Evolutionary conservation across 2,888 invertebrate species (phyloP).

Genomic region (Sphaeridia pumilis): DNA sequence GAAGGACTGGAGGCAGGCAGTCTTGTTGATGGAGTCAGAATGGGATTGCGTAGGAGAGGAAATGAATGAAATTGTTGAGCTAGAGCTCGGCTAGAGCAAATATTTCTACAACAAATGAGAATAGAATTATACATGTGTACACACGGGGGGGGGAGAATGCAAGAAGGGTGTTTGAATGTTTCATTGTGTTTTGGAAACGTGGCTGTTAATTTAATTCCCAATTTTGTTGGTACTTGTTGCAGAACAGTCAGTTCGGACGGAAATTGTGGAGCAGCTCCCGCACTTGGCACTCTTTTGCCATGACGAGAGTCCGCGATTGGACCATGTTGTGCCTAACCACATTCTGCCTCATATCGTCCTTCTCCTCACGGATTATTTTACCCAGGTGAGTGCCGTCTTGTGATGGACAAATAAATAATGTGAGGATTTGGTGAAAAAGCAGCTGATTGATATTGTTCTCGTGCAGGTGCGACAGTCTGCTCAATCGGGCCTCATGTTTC

Average conservation of each 20-base stretch:
- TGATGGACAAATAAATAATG: not conserved
- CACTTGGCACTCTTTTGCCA: constrained; percentile 52
- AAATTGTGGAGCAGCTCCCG: constrained; percentile 56
- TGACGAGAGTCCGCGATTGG: constrained; percentile 44
- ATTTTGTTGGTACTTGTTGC: constrained; percentile 38
- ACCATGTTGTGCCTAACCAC: constrained; percentile 47
- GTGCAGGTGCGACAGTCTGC: constrained; percentile 53
- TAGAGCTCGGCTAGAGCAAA: no score
- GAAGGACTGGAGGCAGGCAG: no score
- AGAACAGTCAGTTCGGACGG: constrained; percentile 51
- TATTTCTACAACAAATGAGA: no score
- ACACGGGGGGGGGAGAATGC: no score
- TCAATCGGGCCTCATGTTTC: constrained; percentile 50
- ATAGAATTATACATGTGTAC: no score
- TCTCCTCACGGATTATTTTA: constrained; percentile 50
- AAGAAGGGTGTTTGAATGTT: no score
- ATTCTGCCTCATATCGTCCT: constrained; percentile 52
- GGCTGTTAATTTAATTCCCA: no score
- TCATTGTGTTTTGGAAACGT: no score
- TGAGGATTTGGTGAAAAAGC: not conserved
- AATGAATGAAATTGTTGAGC: no score
- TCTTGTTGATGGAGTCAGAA: no score
- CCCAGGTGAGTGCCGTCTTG: constrained; percentile 43
- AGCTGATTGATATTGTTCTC: constrained; percentile 9
- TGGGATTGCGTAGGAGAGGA: no score